A percentile compares a stretch with the other conserved stretches of the same genome.
These are phyloP conservation scores for Hemaris fuciformis DNA, from an alignment of 2,888 invertebrate genomes.

Conservation along the genomic window DNA sequence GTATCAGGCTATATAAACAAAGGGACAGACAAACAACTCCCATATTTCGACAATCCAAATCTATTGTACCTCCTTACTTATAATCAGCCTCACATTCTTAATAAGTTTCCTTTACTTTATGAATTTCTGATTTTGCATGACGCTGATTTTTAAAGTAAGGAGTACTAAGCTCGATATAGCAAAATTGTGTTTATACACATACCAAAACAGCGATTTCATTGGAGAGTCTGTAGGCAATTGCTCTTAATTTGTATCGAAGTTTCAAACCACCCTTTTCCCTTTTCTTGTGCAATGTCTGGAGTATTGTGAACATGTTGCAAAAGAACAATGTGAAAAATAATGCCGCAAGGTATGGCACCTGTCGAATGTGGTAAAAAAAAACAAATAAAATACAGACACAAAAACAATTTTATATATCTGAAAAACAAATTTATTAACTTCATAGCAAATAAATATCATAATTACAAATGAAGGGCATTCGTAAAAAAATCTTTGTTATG, in stretches of 20 bases:
- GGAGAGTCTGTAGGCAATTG: constrained; percentile 74
- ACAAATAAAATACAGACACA: constrained; percentile 44
- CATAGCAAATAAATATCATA: constrained; percentile 42
- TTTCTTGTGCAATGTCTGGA: constrained; percentile 94
- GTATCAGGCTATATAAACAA: neutral
- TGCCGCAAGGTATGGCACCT: constrained; percentile 90
- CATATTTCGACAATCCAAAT: neutral
- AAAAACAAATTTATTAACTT: constrained; percentile 62
- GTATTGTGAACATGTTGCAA: constrained; percentile 94
- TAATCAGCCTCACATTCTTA: neutral
- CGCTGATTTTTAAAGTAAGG: neutral
- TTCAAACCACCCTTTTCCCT: constrained; percentile 77
- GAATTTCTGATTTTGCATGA: neutral
- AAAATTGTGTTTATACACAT: constrained; percentile 42
- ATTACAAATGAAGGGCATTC: constrained; percentile 39
- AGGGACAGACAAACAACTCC: neutral
- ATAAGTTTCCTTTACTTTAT: neutral
- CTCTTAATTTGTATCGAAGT: constrained; percentile 82
- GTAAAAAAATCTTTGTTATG: constrained; percentile 8
- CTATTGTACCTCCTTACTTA: neutral
- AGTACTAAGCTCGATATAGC: neutral
- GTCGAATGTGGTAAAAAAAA: constrained; percentile 56
- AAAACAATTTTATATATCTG: constrained; percentile 44
- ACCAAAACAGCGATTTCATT: constrained; percentile 72
- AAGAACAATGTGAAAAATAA: constrained; percentile 93